Evolutionary conservation across 2,797 vertebrate genomes (phyloP), one percentile per base, ranked within the genome.

Genomic region (Pipistrellus pygmaeus): DNA sequence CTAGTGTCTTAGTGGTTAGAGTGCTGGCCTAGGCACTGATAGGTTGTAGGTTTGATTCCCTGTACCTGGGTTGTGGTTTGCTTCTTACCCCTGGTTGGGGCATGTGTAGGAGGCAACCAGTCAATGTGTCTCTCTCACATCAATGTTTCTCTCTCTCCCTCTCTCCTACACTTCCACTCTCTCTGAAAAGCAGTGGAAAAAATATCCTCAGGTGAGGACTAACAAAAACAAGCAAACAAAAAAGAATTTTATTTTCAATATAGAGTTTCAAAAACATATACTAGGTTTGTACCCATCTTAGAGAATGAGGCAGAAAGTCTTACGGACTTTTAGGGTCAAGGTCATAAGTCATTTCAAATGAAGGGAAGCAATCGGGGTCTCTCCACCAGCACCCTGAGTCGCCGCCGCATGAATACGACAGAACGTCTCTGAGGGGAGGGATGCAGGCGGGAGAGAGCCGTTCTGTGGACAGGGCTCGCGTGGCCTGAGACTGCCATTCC

Each of bases 251-350:
- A 73, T 76, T 83, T 35, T 48, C 32, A 80, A 75, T 78, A 46
- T 32, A 66, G 41, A 81, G 84, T 90, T 88, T 62, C 20, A 88
- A 88, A 91, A 25, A n/a, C 25, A 95, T 85, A 84, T 86, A 57
- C 64, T 96, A 1, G 0, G 15, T 60, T 84, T 46, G 21, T 46
- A 46, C 87, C 20, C 21, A 90, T 97, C 81, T 48, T 78, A 96
- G 71, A 96, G 71, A 96, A 85, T 23, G 62, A 25, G 44, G 91
- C 91, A 88, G 86, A 92, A 60, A 88, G 51, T 4, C 53, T 85
- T 68, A 88, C 13, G 51, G 86, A 41, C 80, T 95, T 96, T 87
- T 6, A 53, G 35, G 68, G 23, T 41, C 15, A 81, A 90, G 6
- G 86, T 9, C 94, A 51, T 66, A 76, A 94, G 66, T 81, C 91